A percentile compares a stretch with the other conserved stretches of the same genome.
phyloP scores from a whole-genome alignment of 2,797 vertebrate genomes.

The Numenius phaeopus region DNA sequence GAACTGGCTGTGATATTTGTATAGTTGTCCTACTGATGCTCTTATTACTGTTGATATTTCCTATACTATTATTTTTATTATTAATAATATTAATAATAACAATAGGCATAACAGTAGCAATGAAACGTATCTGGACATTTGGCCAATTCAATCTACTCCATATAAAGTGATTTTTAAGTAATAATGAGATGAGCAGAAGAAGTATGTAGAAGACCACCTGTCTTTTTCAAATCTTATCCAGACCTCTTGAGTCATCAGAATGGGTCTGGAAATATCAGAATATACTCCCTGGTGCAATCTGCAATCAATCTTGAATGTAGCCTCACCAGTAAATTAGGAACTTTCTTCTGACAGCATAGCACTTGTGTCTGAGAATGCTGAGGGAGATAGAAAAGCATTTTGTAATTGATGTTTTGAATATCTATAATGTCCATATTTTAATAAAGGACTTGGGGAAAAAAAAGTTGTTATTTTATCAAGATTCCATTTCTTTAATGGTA shows the following conservation, averaged over 20 bases:
- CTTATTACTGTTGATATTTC: background rate
- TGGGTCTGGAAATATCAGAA: background rate
- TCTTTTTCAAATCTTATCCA: slow-evolving; percentile 8
- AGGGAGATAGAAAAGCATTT: background rate
- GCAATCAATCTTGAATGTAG: background rate
- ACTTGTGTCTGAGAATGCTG: background rate
- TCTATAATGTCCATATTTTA: background rate
- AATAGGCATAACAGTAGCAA: background rate
- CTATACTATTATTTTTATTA: background rate
- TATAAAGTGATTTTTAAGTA: background rate
- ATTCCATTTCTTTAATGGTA: background rate
- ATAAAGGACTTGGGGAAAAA: background rate
- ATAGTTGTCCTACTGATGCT: background rate
- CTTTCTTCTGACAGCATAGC: background rate
- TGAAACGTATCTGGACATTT: slow-evolving; percentile 4
- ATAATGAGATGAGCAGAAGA: background rate
- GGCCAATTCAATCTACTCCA: slow-evolving; percentile 7
- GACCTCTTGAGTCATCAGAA: slow-evolving; percentile 31
- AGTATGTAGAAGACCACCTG: background rate
- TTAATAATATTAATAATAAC: background rate
- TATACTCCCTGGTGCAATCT: background rate
- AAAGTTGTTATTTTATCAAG: background rate
- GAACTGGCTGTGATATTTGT: background rate
- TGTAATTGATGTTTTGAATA: background rate
- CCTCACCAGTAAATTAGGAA: background rate